Evolutionary conservation across 2,113 vertebrate species (phyloP), one percentile per base, ranked within the genome.

Genomic region (Setophaga kirtlandii): DNA sequence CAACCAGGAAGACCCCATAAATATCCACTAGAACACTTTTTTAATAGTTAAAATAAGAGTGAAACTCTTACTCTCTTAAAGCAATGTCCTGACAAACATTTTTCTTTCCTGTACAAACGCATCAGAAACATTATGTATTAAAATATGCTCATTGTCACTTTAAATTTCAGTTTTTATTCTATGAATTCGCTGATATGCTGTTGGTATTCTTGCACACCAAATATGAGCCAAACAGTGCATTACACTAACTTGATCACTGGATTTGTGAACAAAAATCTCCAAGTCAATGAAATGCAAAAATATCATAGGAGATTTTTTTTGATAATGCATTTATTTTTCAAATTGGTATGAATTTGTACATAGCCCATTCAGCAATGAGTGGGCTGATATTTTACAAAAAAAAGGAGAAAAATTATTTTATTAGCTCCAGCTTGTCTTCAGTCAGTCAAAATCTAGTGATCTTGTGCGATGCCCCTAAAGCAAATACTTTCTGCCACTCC

Each of bases 141-240:
- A 65, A 96, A 95, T 87, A 94, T 33, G 80, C 87, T 97, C 82
- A 59, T 92, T 94, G 97, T 95, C 97, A 97, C 97, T 98, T 98
- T 98, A 98, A 96, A 94, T 87, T 94, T 93, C 95, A 93, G 68
- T 92, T 91, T 63, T 78, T 93, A 65, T 24, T 80, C 77, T 95
- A 76, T 81, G 56, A 19, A 96, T 80, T 83, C 11, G 84, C 92
- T 96, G 87, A 95, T 25, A 95, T 96, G 84, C 97, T 95, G 69
- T 97, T 97, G 97, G 97, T 97, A 97, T 95, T 97, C 94, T 93
- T 93, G 97, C 93, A 91, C 84, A 98, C 97, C 97, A 98, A 97
- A 98, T 97, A 97, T 65, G 94, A 98, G 95, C 97, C 97, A 83
- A 89, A 84, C 96, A 83, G 97, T 98, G 97, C 97, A 96, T 97